Base-by-base conservation (phyloP, 2,113 vertebrate genomes). In the Halcyon senegalensis region DNA sequence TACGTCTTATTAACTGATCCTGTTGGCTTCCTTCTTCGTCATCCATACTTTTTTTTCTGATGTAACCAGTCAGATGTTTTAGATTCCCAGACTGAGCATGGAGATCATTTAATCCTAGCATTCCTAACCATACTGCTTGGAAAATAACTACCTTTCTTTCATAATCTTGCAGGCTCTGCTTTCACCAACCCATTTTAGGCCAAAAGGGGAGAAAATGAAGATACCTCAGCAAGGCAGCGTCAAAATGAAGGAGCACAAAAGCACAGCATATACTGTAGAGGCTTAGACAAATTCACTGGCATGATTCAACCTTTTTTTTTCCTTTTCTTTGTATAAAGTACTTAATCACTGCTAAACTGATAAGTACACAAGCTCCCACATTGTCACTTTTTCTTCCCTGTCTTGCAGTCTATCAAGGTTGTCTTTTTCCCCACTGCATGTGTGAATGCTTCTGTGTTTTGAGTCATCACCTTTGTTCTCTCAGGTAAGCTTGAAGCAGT, bases 171-270 rank as follows among this genome's bases (percentile, higher is more conserved):
- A 98, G 97, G 93, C 51, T 72, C 96, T 33, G 83, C 78, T 91
- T 92, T 97, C 84, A 95, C 48, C 94, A 97, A 97, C 58, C 59
- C 87, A 14, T 91, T 96, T 90, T 96, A 98, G 59, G 48, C 56
- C 59, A 90, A 87, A 97, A 87, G 68, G 51, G 53, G 37, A 97
- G 94, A 91, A 92, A 94, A 48, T 51, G 88, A 95, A 96, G 94
- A 94, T 90, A 86, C 58, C 67, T 97, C 79, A 91, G 46, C 67
- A 97, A 96, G 88, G n/a, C 87, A 86, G 51, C 58, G 80, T 56
- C 37, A 82, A 62, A 80, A 44, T 5, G 15, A 97, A 93, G 56
- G 84, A 87, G 67, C 31, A 68, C 48, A 85, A 70, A 84, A 87
- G 53, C 24, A 80, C 58, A 84, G 58, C 37, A 9, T 31, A 35